phyloP scores from a whole-genome alignment of 2,888 invertebrate genomes.

The Apamea monoglypha region DNA sequence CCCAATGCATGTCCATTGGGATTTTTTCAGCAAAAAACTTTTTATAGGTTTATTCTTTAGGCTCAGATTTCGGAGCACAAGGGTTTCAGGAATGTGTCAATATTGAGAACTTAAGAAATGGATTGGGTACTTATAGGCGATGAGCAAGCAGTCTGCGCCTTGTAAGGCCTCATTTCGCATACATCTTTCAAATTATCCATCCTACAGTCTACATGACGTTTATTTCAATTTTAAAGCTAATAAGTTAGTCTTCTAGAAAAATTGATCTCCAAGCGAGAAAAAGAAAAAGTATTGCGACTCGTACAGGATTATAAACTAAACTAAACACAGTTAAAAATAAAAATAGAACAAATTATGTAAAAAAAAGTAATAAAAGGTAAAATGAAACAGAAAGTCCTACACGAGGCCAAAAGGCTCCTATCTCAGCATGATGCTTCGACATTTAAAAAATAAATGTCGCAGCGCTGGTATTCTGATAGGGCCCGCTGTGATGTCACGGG shows the following conservation, averaged over 20 bases:
- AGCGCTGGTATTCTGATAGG: too few relatives aligned
- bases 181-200: background rate
- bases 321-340: too few relatives aligned
- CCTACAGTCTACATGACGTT: background rate
- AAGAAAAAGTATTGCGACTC: too few relatives aligned
- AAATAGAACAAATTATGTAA: too few relatives aligned
- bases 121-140: constrained; percentile 28
- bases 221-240: background rate
- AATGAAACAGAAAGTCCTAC: too few relatives aligned
- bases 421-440: too few relatives aligned
- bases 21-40: background rate
- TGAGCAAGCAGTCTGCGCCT: constrained; percentile 29
- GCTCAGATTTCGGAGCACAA: constrained; percentile 16
- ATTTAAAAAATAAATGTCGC: too few relatives aligned
- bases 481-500: too few relatives aligned
- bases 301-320: too few relatives aligned
- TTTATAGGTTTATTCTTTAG: background rate
- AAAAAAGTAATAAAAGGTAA: too few relatives aligned
- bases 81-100: constrained; percentile 28
- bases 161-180: background rate
- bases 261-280: background rate
- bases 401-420: too few relatives aligned
- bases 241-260: background rate
- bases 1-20: background rate
- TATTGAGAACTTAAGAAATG: constrained; percentile 24